Base-by-base conservation (phyloP, 2,888 invertebrate species). In the Meghimatium bilineatum region DNA sequence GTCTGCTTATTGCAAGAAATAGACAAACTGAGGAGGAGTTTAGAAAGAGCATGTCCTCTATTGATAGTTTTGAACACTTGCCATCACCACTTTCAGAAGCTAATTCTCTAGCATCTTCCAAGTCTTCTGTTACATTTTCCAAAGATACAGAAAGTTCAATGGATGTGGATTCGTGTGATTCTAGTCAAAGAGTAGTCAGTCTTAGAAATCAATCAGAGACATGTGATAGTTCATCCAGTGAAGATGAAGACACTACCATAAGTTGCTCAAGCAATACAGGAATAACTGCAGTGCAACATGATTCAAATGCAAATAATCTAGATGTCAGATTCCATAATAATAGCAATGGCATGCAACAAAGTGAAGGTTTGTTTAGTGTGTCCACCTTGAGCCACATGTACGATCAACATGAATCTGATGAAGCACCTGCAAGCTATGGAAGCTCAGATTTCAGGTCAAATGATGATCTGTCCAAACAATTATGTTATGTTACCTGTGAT, bases 101-200 rank as follows among this genome's bases (percentile, higher is more conserved):
- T 34, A 76, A 52, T 36, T 82, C 82, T 17, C 34, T 71, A 14
- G 49, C 60, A 20, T 83, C 83, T 3, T 71, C 78, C 34, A 78
- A 78, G 32, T 83, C 83, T 34, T 83, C 83, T 34, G 29, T 77
- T 1, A 38, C 79, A 17, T n/a, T 52, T 12, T 80, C 80, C 29
- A 84, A 75, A 67, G 84, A 80, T 52, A 80, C 79, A 23, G 84
- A 84, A 23, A 80, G 79, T 44, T 84, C 84, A 34, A 84, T 84
- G 84, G 84, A 84, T 34, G 78, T 78, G 29, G 84, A 84, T 67
- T 84, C 84, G 0, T 72, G 71, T 52, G 66, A 56, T 56, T 84
- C 84, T 14, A 78, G 83, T 69, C 78, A 72, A 29, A 71, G 38
- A 72, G 69, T 78, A 49, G 60, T 52, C 26, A 75, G 67, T 56